Conservation (phyloP, 2,888 invertebrate genomes). For the Polydrusus cervinus region DNA sequence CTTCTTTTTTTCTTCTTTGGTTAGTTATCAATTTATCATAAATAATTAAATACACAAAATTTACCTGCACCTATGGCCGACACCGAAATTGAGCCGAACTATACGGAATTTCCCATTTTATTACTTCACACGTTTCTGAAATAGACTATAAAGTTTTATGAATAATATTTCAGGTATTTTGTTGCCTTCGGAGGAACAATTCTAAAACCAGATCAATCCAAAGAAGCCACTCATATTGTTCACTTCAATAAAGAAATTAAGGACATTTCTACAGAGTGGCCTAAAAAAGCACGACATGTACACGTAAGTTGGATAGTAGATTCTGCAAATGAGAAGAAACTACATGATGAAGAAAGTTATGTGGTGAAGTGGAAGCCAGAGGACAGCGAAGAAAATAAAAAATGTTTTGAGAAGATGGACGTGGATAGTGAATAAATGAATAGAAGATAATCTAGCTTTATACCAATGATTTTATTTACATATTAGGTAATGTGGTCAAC, state of each 20-base stretch:
- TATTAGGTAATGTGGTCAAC: background rate
- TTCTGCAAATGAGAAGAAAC: slow-evolving; percentile 64
- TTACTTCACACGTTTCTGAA: too few species aligned
- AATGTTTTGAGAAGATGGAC: slow-evolving; percentile 28
- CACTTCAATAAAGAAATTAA: slow-evolving; percentile 63
- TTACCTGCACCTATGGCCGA: too few species aligned
- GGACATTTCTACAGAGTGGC: slow-evolving; percentile 58
- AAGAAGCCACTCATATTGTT: slow-evolving; percentile 68
- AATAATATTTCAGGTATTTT: slow-evolving; percentile 75
- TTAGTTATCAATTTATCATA: too few species aligned
- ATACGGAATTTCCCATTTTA: too few species aligned
- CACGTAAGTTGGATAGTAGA: slow-evolving; percentile 71
- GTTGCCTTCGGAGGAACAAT: slow-evolving; percentile 77
- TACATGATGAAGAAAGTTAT: slow-evolving; percentile 65
- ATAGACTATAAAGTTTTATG: too few species aligned
- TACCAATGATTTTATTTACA: background rate
- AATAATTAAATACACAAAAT: too few species aligned
- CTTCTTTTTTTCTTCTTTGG: too few species aligned
- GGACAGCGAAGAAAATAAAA: background rate
- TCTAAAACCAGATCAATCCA: slow-evolving; percentile 61
- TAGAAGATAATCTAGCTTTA: background rate
- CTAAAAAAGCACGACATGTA: slow-evolving; percentile 66
- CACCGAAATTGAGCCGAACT: too few species aligned
- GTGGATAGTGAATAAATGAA: slow-evolving; percentile 1
- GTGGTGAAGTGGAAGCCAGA: slow-evolving; percentile 58